Percentiles rank a stretch among this genome's conserved stretches.
Conservation (phyloP, 2,113 vertebrate species). For the Hippolais icterina region DNA sequence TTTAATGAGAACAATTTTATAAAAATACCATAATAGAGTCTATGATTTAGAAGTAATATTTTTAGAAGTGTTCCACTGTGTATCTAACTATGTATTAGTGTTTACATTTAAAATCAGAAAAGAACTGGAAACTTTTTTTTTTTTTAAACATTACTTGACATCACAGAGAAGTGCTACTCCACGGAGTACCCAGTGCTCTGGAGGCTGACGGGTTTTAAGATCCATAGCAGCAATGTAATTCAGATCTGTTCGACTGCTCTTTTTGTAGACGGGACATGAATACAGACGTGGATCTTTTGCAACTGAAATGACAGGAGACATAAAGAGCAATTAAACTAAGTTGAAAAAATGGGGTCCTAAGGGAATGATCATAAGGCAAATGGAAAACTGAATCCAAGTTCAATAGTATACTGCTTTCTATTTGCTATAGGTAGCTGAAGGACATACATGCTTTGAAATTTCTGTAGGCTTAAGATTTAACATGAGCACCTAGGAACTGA, state of each 20-base stretch:
- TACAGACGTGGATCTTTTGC: conserved; percentile 82
- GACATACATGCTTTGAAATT: neutral
- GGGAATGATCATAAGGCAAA: neutral
- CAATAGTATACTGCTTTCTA: neutral
- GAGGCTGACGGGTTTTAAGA: conserved; percentile 80
- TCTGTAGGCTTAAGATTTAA: neutral
- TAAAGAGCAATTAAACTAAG: neutral
- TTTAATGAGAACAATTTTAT: neutral
- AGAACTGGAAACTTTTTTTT: neutral
- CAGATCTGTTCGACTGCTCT: conserved; percentile 83
- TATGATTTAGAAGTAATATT: neutral
- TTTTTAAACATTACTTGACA: conserved; percentile 77
- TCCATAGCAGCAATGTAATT: conserved; percentile 88
- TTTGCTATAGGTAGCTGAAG: neutral
- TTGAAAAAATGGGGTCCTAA: neutral
- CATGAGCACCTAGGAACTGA: neutral
- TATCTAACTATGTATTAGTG: neutral
- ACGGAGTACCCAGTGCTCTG: conserved; percentile 91
- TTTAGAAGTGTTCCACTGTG: neutral
- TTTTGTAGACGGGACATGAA: conserved; percentile 93
- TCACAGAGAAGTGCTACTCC: conserved; percentile 94
- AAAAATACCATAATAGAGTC: neutral
- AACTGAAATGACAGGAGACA: conserved; percentile 63
- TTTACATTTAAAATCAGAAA: neutral
- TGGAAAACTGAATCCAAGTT: neutral